Conservation (phyloP, 2,797 vertebrate species). For the Aythya fuligula region DNA sequence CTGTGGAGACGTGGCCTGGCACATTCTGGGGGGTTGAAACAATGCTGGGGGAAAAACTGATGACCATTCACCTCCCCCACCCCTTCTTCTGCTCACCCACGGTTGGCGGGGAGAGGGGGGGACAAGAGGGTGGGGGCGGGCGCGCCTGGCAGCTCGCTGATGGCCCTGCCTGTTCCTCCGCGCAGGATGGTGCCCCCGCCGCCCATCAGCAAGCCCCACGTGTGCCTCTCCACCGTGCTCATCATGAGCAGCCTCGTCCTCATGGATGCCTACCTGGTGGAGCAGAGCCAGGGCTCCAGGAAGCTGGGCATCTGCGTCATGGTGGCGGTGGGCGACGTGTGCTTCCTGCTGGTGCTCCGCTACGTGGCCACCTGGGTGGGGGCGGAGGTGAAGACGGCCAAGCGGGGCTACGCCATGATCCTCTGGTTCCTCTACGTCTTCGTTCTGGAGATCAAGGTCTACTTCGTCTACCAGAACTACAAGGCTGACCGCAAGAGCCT, state of each 20-base stretch:
- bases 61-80: background rate
- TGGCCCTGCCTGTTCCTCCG: background rate
- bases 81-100: background rate
- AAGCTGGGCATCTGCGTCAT: slow-evolving; percentile 86
- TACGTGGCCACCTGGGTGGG: slow-evolving; percentile 91
- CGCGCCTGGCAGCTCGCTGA: background rate
- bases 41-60: background rate
- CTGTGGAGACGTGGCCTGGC: background rate
- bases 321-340: slow-evolving; percentile 89
- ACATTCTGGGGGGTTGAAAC: too few relatives aligned
- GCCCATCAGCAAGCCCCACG: slow-evolving; percentile 89
- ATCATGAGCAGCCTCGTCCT: slow-evolving; percentile 88
- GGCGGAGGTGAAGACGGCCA: slow-evolving; percentile 88
- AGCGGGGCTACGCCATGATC: slow-evolving; percentile 90
- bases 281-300: slow-evolving; percentile 86
- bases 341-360: slow-evolving; percentile 88
- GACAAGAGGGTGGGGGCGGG: background rate
- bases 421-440: slow-evolving; percentile 89
- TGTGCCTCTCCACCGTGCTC: slow-evolving; percentile 85
- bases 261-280: slow-evolving; percentile 85
- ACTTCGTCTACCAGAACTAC: slow-evolving; percentile 91
- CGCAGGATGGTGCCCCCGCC: slow-evolving; percentile 82
- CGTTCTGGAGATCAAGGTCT: slow-evolving; percentile 88
- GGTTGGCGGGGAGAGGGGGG: background rate
- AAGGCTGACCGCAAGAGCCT: slow-evolving; percentile 88